Base-by-base conservation (phyloP, 2,888 invertebrate species). In the Lithophane semibrunnea region DNA sequence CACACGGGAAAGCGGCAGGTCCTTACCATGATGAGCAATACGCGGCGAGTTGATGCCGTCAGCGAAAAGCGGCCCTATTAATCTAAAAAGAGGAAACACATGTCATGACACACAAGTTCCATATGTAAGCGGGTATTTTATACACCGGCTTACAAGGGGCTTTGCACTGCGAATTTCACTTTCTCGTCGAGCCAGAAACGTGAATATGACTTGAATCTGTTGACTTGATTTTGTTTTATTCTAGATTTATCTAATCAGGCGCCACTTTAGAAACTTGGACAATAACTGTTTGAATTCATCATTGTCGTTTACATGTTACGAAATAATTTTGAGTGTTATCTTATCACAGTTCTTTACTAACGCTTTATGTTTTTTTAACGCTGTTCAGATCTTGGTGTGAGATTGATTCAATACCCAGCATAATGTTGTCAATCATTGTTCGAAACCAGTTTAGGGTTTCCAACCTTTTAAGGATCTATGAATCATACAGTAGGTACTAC, bases 41-140 rank as follows among this genome's bases (percentile, higher is more conserved):
- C 99, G 97, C 0, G 99, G 99, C 0, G 98, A 97, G 89, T 98
- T 98, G 93, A 99, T 98, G 21, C 98, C 98, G 91, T 99, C 99
- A 44, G 98, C 97, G 93, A 98, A 99, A 1, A 98, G 97, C 0
- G 99, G 99, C 2, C 98, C 98, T 88, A 98, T 97, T 84, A 98
- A 94, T 92, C 98, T 98, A 90, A 9, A 82, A 78, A 69, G 81
- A 77, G 77, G 75, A 83, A 86, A 82, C 66, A 82, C 63, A 72
- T 80, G 80, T 77, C 72, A 78, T 80, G 84, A 82, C 73, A 77
- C 68, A 74, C 75, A 44, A 72, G 61, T 52, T 77, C 60, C 37
- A 75, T 71, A 72, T 66, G 66, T 29, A 58, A 60, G 79, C 66
- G 42, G 12, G 64, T 79, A 61, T 77, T 71, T 78, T 81, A 81